Percentiles rank a stretch among this genome's conserved stretches.
phyloP scores from a whole-genome alignment of 2,888 invertebrate genomes.

The Horisme vitalbata region DNA sequence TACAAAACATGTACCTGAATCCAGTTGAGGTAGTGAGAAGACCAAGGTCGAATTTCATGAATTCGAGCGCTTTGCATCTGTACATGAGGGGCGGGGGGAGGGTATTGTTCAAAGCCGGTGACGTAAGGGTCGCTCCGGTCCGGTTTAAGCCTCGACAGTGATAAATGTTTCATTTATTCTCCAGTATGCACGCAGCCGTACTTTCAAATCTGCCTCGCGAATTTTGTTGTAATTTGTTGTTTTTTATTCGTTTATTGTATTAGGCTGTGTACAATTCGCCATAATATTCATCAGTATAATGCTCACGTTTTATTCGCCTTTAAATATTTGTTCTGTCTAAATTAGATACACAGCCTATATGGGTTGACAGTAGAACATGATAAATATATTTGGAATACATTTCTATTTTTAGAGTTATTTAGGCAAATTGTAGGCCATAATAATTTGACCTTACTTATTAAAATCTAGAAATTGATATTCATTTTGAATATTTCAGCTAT shows the following conservation, averaged over 20 bases:
- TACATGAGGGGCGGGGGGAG: slow-evolving; percentile 11
- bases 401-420: too few species aligned
- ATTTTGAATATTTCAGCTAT: too few species aligned
- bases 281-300: background rate
- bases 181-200: slow-evolving; percentile 52
- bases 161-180: slow-evolving; percentile 76
- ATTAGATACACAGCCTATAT: too few species aligned
- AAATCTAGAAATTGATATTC: too few species aligned
- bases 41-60: slow-evolving; percentile 13
- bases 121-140: slow-evolving; percentile 49
- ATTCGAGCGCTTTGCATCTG: slow-evolving; percentile 22
- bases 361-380: too few species aligned
- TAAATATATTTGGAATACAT: too few species aligned
- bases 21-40: slow-evolving; percentile 1
- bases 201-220: slow-evolving; percentile 55
- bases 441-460: too few species aligned
- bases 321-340: too few species aligned
- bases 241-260: slow-evolving; percentile 39
- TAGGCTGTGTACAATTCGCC: slow-evolving; percentile 16
- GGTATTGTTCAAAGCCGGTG: slow-evolving; percentile 35
- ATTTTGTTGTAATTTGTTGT: slow-evolving; percentile 59
- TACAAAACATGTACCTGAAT: too few species aligned
- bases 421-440: too few species aligned
- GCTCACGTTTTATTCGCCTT: background rate
- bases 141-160: slow-evolving; percentile 66